A percentile compares a stretch with the other conserved stretches of the same genome.
These are phyloP conservation scores for Calliopum simillimum DNA, from an alignment of 2,888 invertebrate genomes.

Conservation along the genomic window DNA sequence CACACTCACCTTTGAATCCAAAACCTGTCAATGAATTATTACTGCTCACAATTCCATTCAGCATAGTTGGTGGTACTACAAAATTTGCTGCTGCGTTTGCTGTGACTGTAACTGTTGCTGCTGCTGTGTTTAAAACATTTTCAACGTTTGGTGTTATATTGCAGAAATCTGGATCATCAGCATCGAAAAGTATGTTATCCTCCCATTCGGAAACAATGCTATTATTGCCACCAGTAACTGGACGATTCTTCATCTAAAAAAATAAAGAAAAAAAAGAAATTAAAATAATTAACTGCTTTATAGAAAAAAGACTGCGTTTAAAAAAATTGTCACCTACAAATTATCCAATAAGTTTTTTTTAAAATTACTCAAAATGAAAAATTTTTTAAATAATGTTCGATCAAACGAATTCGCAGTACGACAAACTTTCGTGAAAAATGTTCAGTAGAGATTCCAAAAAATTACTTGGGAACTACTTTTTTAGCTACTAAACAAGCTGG, in stretches of 20 bases:
- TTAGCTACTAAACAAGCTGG: too few relatives aligned
- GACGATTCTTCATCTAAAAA: slow-evolving; percentile 61
- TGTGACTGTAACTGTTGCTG: slow-evolving; percentile 25
- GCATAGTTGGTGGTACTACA: slow-evolving; percentile 42
- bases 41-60: slow-evolving; percentile 43
- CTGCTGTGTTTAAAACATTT: slow-evolving; percentile 49
- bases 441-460: too few relatives aligned
- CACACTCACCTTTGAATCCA: slow-evolving; percentile 58
- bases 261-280: not conserved
- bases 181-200: slow-evolving; percentile 64
- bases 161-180: slow-evolving; percentile 66
- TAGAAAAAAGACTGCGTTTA: too few relatives aligned
- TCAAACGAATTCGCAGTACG: too few relatives aligned
- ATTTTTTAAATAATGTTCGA: too few relatives aligned
- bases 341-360: too few relatives aligned
- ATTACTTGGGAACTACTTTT: too few relatives aligned
- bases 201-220: slow-evolving; percentile 65
- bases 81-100: slow-evolving; percentile 19
- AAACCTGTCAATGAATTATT: slow-evolving; percentile 50
- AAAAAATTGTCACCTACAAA: too few relatives aligned
- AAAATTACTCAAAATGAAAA: too few relatives aligned
- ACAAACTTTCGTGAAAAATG: too few relatives aligned
- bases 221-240: slow-evolving; percentile 47
- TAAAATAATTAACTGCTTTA: not conserved
- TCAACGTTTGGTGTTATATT: slow-evolving; percentile 51